Evolutionary conservation across 2,797 vertebrate species (phyloP).

Genomic region (Epinephelus malabaricus): DNA sequence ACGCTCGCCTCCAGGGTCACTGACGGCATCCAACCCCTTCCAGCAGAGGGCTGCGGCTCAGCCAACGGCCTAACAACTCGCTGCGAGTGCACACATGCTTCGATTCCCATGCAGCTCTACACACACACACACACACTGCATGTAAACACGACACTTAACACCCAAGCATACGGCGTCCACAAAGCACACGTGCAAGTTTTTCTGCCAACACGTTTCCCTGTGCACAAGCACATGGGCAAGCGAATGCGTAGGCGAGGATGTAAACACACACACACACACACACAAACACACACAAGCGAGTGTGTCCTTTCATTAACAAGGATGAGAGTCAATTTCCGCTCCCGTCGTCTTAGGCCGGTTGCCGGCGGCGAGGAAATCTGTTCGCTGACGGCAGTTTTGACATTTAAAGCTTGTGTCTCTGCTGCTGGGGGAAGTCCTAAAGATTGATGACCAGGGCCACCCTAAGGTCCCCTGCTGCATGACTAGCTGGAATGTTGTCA

Average conservation of each 20-base stretch:
- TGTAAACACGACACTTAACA: slow-evolving; percentile 50
- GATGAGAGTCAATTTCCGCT: slow-evolving; percentile 72
- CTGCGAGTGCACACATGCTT: slow-evolving; percentile 53
- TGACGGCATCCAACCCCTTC: slow-evolving; percentile 67
- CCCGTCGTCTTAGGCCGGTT: slow-evolving; percentile 40
- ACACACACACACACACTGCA: slow-evolving; percentile 18
- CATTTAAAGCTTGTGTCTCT: slow-evolving; percentile 60
- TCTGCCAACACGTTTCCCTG: slow-evolving; percentile 48
- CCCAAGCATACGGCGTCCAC: slow-evolving; percentile 45
- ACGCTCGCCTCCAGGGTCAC: slow-evolving; percentile 75
- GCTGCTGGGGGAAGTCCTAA: slow-evolving; percentile 60
- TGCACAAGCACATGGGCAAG: slow-evolving; percentile 28
- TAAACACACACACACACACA: slow-evolving; percentile 23
- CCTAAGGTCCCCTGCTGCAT: slow-evolving; percentile 43
- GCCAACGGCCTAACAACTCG: slow-evolving; percentile 54
- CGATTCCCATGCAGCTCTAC: slow-evolving; percentile 48
- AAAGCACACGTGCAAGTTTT: slow-evolving; percentile 42
- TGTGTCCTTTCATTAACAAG: slow-evolving; percentile 72
- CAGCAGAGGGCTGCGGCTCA: slow-evolving; percentile 51
- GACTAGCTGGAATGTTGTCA: slow-evolving; percentile 30
- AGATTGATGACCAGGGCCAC: slow-evolving; percentile 64
- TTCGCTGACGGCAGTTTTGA: slow-evolving; percentile 57
- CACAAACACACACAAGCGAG: slow-evolving; percentile 1
- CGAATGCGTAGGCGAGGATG: slow-evolving; percentile 36
- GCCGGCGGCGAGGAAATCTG: slow-evolving; percentile 71